These are phyloP conservation scores for Pantala flavescens DNA, from an alignment of 1,140 invertebrate species.

Conservation along the genomic window DNA sequence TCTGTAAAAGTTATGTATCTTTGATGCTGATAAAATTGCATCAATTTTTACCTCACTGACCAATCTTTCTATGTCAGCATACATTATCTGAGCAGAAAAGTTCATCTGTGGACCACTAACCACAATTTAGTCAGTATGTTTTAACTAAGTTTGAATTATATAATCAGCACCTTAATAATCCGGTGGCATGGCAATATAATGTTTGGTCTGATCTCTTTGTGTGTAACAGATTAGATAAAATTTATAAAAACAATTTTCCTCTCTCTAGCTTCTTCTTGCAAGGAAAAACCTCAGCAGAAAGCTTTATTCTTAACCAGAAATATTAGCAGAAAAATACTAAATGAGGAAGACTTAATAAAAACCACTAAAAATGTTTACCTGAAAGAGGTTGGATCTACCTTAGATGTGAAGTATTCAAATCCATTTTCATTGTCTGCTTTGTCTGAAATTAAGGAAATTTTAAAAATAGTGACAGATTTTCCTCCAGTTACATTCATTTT, in stretches of 20 bases:
- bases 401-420: neutral
- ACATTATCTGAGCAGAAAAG: no score
- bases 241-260: neutral
- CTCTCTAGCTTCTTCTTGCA: neutral
- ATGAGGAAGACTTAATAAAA: conserved; percentile 34
- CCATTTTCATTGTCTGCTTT: conserved; percentile 14
- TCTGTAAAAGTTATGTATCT: no score
- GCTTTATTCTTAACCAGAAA: conserved; percentile 34
- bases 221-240: no score
- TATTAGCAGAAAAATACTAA: conserved; percentile 39
- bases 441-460: neutral
- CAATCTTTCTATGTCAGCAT: no score
- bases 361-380: neutral
- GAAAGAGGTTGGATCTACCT: neutral
- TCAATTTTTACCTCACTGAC: no score
- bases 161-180: no score
- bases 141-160: no score
- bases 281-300: neutral
- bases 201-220: no score
- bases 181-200: no score
- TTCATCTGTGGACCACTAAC: no score
- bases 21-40: no score
- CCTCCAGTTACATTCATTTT: conserved; percentile 30
- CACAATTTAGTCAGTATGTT: no score
- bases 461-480: conserved; percentile 25